Percentiles rank a stretch among this genome's conserved stretches.
phyloP scores from a whole-genome alignment of 2,888 invertebrate species.

The Pimpla rufipes region DNA sequence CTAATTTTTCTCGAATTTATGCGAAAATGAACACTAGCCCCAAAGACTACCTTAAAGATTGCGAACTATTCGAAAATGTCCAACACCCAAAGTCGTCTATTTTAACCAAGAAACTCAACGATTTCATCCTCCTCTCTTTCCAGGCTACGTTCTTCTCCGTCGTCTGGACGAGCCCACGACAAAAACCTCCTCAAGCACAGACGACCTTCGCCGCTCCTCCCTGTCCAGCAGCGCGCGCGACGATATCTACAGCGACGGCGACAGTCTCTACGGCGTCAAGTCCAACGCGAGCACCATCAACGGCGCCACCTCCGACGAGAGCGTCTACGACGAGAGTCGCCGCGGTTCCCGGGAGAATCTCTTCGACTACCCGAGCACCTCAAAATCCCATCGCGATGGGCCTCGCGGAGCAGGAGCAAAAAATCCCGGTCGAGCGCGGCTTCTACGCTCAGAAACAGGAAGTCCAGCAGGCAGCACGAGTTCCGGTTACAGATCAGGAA shows the following conservation, averaged over 20 bases:
- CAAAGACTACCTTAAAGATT: no score
- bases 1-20: no score
- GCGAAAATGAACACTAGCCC: no score
- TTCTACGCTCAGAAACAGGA: slow-evolving; percentile 30
- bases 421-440: slow-evolving; percentile 33
- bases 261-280: slow-evolving; percentile 72
- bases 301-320: slow-evolving; percentile 81
- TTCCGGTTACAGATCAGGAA: slow-evolving; percentile 88
- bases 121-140: slow-evolving; percentile 73
- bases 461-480: slow-evolving; percentile 79
- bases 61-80: no score
- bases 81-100: no score
- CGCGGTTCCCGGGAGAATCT: slow-evolving; percentile 43
- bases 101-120: no score
- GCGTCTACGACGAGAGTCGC: slow-evolving; percentile 61
- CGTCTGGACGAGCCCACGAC: slow-evolving; percentile 85
- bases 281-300: not conserved
- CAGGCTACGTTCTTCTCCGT: slow-evolving; percentile 88
- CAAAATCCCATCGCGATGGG: slow-evolving; percentile 43
- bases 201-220: slow-evolving; percentile 71
- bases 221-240: slow-evolving; percentile 72
- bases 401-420: slow-evolving; percentile 15
- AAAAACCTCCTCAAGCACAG: slow-evolving; percentile 58
- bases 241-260: slow-evolving; percentile 76
- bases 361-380: slow-evolving; percentile 41